These are phyloP conservation scores for Physocephala rufipes DNA, from an alignment of 2,888 invertebrate species.

Conservation along the genomic window DNA sequence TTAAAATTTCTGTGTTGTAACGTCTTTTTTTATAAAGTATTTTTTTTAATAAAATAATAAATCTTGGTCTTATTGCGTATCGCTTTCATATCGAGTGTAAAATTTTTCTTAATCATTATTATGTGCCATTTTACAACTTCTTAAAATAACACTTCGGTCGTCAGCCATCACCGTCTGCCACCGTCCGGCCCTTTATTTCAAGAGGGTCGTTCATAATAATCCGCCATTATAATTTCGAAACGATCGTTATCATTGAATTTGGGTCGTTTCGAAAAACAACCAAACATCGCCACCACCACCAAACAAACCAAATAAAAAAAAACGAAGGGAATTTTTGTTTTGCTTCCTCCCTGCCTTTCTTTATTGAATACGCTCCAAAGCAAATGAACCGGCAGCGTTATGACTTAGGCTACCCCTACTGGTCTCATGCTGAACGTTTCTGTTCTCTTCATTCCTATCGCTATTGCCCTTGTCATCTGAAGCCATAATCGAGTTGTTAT, in stretches of 20 bases:
- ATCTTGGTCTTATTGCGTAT: conserved; percentile 19
- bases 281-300: not conserved
- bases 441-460: too few species aligned
- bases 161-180: not conserved
- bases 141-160: conserved; percentile 17
- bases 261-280: not conserved
- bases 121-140: conserved; percentile 27
- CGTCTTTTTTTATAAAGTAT: not conserved
- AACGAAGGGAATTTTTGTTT: not conserved
- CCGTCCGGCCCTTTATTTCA: too few species aligned
- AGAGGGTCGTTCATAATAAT: conserved; percentile 11
- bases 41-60: not conserved
- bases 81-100: conserved; percentile 10
- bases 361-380: not conserved
- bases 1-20: too few species aligned
- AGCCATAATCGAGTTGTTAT: conserved; percentile 27
- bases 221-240: conserved; percentile 4
- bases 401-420: conserved; percentile 1
- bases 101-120: conserved; percentile 10
- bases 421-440: too few species aligned
- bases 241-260: conserved; percentile 8
- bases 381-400: conserved; percentile 26
- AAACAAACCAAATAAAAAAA: not conserved
- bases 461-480: not conserved
- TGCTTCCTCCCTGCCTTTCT: not conserved